Evolutionary conservation across 2,113 vertebrate species (phyloP).

Genomic region (Alaudala cheleensis): DNA sequence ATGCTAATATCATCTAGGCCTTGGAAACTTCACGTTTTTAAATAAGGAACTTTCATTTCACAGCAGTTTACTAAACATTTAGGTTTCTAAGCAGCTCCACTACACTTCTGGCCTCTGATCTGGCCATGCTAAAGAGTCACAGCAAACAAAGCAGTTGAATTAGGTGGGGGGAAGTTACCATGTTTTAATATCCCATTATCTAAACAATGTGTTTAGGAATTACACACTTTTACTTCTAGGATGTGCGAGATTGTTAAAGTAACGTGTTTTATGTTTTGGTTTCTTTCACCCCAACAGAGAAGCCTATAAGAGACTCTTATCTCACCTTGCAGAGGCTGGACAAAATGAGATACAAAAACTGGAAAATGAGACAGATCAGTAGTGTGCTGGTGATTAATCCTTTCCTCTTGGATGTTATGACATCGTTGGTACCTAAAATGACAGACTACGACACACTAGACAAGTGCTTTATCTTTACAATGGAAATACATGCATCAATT

Average conservation of each 20-base stretch:
- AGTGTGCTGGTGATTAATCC: background rate
- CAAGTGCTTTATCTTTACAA: background rate
- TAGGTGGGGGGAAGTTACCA: background rate
- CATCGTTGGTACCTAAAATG: background rate
- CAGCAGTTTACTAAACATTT: background rate
- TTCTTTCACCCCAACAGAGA: conserved; percentile 75
- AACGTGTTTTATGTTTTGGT: background rate
- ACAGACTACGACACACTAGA: background rate
- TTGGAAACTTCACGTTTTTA: background rate
- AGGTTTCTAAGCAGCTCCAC: background rate
- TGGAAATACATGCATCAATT: background rate
- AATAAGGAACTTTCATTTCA: background rate
- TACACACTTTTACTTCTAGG: background rate
- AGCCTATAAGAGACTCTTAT: conserved; percentile 88
- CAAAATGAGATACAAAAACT: conserved; percentile 87
- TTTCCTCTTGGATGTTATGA: background rate
- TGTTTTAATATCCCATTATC: background rate
- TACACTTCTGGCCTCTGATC: background rate
- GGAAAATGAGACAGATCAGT: conserved; percentile 75
- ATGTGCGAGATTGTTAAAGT: background rate
- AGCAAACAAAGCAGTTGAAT: background rate
- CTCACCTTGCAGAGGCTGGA: conserved; percentile 84
- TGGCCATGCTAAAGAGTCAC: background rate
- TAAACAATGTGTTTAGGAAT: background rate
- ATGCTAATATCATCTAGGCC: background rate